Evolutionary conservation across 2,888 invertebrate genomes (phyloP).

Genomic region (Nezara viridula): DNA sequence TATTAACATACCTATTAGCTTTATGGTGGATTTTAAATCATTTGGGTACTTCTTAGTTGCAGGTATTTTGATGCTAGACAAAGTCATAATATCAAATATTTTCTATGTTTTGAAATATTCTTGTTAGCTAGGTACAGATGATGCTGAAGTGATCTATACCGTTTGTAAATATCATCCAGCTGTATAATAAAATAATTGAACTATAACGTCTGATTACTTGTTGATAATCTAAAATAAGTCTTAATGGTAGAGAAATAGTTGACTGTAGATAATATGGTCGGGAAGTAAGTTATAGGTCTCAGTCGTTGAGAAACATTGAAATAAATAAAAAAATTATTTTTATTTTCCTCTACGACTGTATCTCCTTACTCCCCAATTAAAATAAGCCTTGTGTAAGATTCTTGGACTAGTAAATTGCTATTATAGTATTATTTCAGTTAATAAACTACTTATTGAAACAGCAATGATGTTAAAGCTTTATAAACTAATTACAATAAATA

Average conservation of each 20-base stretch:
- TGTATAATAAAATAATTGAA: background rate
- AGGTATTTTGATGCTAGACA: background rate
- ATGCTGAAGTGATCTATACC: no score
- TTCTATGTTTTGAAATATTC: background rate
- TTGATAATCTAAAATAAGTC: background rate
- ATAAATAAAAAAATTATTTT: no score
- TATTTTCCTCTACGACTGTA: no score
- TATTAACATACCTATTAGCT: background rate
- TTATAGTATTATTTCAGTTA: background rate
- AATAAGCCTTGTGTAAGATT: background rate
- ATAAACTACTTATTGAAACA: background rate
- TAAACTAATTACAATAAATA: background rate
- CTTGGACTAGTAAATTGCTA: background rate
- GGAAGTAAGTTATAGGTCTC: no score
- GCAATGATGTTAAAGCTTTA: background rate
- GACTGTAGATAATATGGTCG: no score
- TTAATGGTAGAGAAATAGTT: no score
- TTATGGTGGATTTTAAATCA: background rate
- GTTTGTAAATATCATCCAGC: background rate
- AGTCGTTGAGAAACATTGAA: no score
- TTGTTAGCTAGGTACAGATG: background rate
- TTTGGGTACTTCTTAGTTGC: background rate
- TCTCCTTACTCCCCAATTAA: no score
- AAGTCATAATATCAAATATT: background rate
- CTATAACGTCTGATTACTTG: background rate